Evolutionary conservation across 2,888 invertebrate species (phyloP).

Genomic region (Ophion ventricosus): DNA sequence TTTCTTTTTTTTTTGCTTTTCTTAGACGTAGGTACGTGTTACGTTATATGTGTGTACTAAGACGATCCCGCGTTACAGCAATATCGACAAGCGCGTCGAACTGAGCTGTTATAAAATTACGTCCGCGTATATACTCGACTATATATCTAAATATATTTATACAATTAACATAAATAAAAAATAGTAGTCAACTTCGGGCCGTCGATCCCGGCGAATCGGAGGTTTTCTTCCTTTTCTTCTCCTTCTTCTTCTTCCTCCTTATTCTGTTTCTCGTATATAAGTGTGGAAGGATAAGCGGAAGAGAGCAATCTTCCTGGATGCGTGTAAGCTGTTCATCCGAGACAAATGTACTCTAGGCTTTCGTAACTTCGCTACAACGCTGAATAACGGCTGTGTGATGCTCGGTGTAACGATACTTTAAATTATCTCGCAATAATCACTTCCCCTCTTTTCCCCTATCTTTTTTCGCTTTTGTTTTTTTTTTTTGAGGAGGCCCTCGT

Average conservation of each 20-base stretch:
- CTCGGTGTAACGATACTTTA: slow-evolving; percentile 34
- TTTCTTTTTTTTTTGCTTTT: background rate
- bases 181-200: slow-evolving; percentile 64
- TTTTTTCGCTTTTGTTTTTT: slow-evolving; percentile 9
- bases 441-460: background rate
- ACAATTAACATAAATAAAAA: slow-evolving; percentile 71
- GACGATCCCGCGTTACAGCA: slow-evolving; percentile 50
- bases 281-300: slow-evolving; percentile 60
- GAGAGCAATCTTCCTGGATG: slow-evolving; percentile 52
- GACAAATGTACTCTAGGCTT: slow-evolving; percentile 59
- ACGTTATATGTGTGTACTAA: slow-evolving; percentile 45
- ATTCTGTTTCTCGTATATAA: slow-evolving; percentile 23
- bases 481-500: slow-evolving; percentile 3
- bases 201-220: slow-evolving; percentile 47
- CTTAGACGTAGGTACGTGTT: slow-evolving; percentile 39
- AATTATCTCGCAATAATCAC: slow-evolving; percentile 27
- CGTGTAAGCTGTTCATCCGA: slow-evolving; percentile 52
- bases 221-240: slow-evolving; percentile 11
- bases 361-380: slow-evolving; percentile 54
- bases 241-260: background rate
- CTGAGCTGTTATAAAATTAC: slow-evolving; percentile 63
- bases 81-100: slow-evolving; percentile 54
- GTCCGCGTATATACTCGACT: slow-evolving; percentile 60
- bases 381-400: slow-evolving; percentile 53
- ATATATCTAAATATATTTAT: slow-evolving; percentile 72